Conservation (phyloP, 1,140 invertebrate genomes). For the Tenebrio molitor region DNA sequence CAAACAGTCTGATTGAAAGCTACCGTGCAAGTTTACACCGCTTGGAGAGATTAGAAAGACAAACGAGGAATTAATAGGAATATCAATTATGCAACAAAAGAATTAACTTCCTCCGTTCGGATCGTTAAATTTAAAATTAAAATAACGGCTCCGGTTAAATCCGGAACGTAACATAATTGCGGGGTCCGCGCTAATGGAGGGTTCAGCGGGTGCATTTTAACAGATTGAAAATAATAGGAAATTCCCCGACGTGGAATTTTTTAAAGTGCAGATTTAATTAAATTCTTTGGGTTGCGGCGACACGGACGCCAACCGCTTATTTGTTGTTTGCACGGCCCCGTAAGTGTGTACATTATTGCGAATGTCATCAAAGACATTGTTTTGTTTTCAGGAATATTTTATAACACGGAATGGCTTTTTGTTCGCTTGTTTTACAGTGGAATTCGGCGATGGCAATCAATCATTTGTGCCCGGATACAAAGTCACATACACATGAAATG, state of each 20-base stretch:
- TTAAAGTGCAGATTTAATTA: conserved; percentile 5
- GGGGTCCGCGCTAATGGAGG: not conserved
- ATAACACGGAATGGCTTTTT: conserved; percentile 16
- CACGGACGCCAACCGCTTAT: not conserved
- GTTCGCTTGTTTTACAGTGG: not conserved
- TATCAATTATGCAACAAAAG: conserved; percentile 10
- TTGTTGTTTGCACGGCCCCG: not conserved
- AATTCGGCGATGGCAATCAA: not conserved
- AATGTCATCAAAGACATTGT: conserved; percentile 13
- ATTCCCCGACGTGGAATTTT: conserved; percentile 2
- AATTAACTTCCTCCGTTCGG: not conserved
- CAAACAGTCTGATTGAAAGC: not conserved
- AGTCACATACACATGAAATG: not conserved
- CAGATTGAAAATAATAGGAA: not conserved
- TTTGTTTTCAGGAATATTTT: conserved; percentile 10
- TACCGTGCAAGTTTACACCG: not conserved
- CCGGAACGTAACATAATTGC: not conserved
- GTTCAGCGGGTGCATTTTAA: conserved; percentile 3
- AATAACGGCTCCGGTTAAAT: not conserved
- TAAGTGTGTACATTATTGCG: not conserved
- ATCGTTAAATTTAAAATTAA: not conserved
- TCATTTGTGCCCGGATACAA: not conserved
- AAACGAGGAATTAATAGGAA: not conserved
- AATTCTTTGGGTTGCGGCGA: not conserved
- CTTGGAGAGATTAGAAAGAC: not conserved